Base-by-base conservation (phyloP, 2,797 vertebrate genomes). In the Holocentrus rufus region DNA sequence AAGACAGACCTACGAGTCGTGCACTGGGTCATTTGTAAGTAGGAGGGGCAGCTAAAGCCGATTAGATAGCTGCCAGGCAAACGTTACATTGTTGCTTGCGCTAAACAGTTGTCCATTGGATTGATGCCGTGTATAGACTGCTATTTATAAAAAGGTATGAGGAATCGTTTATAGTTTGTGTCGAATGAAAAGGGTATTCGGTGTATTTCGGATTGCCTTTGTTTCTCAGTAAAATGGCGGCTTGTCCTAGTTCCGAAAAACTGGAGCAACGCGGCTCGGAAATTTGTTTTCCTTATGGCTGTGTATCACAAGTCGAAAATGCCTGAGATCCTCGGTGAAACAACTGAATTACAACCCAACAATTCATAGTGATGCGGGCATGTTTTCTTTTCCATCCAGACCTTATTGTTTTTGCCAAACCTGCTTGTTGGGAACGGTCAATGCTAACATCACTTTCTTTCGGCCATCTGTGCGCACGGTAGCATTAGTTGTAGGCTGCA, bases 181-280 rank as follows among this genome's bases (percentile, higher is more conserved):
- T 87, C 87, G 77, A 88, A 79, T 76, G 64, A 78, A 79, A 73
- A 70, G 74, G 79, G 31, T 58, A 23, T 65, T 75, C 68, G 56
- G 58, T 72, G 81, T 52, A 4, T 81, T 84, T 88, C 76, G 55
- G 25, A 53, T 68, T 69, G 91, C 81, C 93, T 94, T 95, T 95
- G 92, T 93, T 93, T 92, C 90, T 91, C 79, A 65, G 87, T 94
- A 95, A 95, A 94, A 95, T 95, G 95, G 95, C 95, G 94, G 93
- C 95, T 83, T 93, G 93, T 93, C 93, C 93, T 92, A 94, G 89
- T 92, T 95, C 86, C 91, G 68, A 75, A 85, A 85, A 93, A 94
- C 86, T 92, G 61, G 90, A 93, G 85, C 92, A 89, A 79, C 92
- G 90, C 91, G 87, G 83, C 86, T 81, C 68, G 65, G 80, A 80